Evolutionary conservation across 1,140 invertebrate species (phyloP), one percentile per base, ranked within the genome.

Genomic region (Stegodyphus dumicola): DNA sequence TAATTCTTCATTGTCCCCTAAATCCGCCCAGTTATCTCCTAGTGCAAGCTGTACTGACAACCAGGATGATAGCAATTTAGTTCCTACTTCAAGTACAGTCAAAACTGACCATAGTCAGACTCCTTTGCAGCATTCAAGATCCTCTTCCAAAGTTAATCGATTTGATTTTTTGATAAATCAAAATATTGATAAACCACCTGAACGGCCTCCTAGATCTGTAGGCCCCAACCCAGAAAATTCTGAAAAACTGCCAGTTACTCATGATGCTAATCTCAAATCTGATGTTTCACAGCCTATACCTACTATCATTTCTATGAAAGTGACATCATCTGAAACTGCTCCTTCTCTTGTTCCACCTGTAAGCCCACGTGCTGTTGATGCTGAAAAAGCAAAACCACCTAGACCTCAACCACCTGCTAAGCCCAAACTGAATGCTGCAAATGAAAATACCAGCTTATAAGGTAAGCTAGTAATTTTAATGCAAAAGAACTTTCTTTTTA

Each of bases 381-480:
- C 73, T 6, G 80, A 83, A 17, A 83, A 83, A 49, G 1, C 51
- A 6, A 85, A 77, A 77, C 81, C 81, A 6, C 71, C 81, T 7
- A 85, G 81, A 33, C 81, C 81, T 70, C 81, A 76, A 52, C 81
- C 81, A 67, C 80, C 80, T 18, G 74, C 53, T 7, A 85, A 85
- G 73, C 81, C 81, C 67, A 85, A 85, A 60, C n/a, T 69, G 7
- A n/a, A 49, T 60, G 6, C 52, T 56, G 56, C 65, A 56, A 76
- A 66, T 67, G 81, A 85, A 70, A 85, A 85, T 51, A 85, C 81
- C 11, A 77, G 52, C 52, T 85, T 85, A 85, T 85, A 66, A 77
- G 56, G 77, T 79, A 56, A 79, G n/a, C 11, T 18, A n/a, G 67
- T n/a, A 70, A n/a, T 70, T 70, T n/a, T 11, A 70, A 48, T 70